A percentile compares a stretch with the other conserved stretches of the same genome.
Conservation (phyloP, 1,140 invertebrate genomes). For the Oncopodura yosiiana region DNA sequence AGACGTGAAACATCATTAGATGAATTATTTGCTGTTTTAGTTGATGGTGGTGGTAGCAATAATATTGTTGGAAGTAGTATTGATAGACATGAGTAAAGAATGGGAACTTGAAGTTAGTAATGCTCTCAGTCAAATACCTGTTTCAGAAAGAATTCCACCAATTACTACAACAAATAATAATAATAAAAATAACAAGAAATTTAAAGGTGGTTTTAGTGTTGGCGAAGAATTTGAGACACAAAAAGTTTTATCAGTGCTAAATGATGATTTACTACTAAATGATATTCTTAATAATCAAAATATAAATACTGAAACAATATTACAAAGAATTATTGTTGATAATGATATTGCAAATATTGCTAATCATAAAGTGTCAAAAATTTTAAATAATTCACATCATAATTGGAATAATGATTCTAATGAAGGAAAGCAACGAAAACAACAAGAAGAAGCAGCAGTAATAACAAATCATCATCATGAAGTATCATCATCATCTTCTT, state of each 20-base stretch:
- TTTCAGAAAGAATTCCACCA: too few species aligned
- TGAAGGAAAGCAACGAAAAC: not conserved
- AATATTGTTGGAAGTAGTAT: too few species aligned
- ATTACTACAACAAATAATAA: too few species aligned
- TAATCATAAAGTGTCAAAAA: not conserved
- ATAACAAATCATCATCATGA: not conserved
- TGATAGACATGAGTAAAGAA: too few species aligned
- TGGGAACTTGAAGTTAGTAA: too few species aligned
- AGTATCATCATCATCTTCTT: not conserved
- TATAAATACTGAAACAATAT: conserved; percentile 12
- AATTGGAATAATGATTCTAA: conserved; percentile 26
- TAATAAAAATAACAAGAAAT: too few species aligned
- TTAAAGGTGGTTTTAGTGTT: not conserved
- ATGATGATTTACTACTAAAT: conserved; percentile 17
- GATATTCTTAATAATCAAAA: conserved; percentile 18
- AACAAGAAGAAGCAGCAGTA: not conserved
- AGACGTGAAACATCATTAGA: too few species aligned
- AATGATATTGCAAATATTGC: not conserved
- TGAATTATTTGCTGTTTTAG: too few species aligned
- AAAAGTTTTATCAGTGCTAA: conserved; percentile 1
- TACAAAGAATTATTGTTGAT: conserved; percentile 4
- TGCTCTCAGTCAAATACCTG: too few species aligned
- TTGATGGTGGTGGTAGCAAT: too few species aligned
- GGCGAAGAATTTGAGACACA: not conserved
- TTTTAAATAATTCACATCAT: too few species aligned